These are phyloP conservation scores for Cynopterus sphinx DNA, from an alignment of 2,797 vertebrate genomes.

Conservation along the genomic window DNA sequence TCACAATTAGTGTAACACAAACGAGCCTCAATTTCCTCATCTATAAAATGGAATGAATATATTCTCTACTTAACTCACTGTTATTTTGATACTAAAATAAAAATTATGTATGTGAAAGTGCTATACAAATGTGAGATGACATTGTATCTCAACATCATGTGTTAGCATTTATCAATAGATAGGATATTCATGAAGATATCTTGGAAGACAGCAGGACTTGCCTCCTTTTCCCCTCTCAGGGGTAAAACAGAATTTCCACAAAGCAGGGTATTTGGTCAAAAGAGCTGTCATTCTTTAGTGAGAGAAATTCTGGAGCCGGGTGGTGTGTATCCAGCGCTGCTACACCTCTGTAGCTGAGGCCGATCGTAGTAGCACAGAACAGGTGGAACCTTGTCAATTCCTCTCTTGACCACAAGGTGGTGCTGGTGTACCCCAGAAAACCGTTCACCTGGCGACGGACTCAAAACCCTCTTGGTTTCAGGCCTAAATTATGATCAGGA, in stretches of 20 bases:
- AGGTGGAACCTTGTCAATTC: background rate
- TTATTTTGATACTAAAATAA: background rate
- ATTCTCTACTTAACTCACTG: background rate
- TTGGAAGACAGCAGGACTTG: background rate
- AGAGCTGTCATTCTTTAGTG: background rate
- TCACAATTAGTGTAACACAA: background rate
- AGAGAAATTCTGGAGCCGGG: background rate
- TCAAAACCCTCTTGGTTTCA: slow-evolving; percentile 31
- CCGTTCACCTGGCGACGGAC: background rate
- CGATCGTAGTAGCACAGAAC: background rate
- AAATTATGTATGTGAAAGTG: background rate
- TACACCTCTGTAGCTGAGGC: background rate
- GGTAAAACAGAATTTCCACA: background rate
- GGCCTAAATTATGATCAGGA: slow-evolving; percentile 71
- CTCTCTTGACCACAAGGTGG: slow-evolving; percentile 81
- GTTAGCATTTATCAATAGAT: background rate
- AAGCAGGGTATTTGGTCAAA: background rate
- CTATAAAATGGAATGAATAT: background rate
- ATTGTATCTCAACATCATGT: background rate
- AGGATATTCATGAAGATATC: background rate
- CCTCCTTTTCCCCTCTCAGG: background rate
- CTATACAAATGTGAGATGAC: background rate
- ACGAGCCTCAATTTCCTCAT: background rate
- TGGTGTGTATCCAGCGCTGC: background rate
- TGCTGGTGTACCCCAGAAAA: slow-evolving; percentile 80